Evolutionary conservation across 2,888 invertebrate species (phyloP).

Genomic region (Plagiodera versicolora): DNA sequence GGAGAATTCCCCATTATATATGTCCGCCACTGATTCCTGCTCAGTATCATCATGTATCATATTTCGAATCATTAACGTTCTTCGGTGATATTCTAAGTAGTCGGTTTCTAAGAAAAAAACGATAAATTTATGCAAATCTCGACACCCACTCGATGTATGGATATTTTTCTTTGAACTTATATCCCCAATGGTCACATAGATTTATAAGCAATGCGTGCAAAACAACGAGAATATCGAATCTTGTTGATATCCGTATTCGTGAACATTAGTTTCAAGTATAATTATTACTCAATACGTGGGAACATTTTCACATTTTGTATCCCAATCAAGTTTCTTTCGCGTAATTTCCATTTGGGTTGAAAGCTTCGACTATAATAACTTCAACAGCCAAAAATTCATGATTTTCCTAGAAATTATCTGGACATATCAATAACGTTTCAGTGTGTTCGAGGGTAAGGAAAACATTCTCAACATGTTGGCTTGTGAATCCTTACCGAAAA

Average conservation of each 20-base stretch:
- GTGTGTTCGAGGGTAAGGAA: no score
- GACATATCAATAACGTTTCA: no score
- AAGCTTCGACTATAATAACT: no score
- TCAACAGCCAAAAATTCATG: no score
- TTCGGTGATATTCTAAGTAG: conserved; percentile 13
- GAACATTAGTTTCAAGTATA: no score
- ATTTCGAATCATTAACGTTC: conserved; percentile 18
- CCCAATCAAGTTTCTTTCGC: no score
- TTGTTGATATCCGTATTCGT: neutral
- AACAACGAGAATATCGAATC: neutral
- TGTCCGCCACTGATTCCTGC: conserved; percentile 8
- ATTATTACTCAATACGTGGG: no score
- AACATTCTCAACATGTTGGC: no score
- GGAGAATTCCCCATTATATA: neutral
- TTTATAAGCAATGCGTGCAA: neutral
- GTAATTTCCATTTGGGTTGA: no score
- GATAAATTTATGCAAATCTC: neutral
- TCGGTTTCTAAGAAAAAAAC: conserved; percentile 9
- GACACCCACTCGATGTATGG: neutral
- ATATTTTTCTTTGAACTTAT: neutral
- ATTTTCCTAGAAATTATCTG: no score
- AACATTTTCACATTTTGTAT: no score
- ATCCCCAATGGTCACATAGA: neutral
- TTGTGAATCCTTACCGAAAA: no score
- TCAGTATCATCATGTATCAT: conserved; percentile 21